Conservation (phyloP, 2,797 vertebrate species). For the Notoglanidium macrostoma region DNA sequence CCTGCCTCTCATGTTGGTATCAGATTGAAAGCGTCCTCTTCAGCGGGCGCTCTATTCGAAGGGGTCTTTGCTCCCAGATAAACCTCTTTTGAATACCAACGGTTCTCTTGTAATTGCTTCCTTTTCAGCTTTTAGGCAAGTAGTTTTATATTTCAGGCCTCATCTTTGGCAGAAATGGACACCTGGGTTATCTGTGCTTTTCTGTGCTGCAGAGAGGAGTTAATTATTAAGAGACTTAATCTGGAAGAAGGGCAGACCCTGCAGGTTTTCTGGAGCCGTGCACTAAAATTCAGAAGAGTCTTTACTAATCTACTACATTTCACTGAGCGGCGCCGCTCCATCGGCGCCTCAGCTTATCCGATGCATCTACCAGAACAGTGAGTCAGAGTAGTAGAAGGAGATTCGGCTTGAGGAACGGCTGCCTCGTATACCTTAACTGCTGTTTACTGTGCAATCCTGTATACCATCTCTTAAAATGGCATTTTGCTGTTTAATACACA, state of each 20-base stretch:
- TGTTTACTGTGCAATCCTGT: no score
- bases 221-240: constrained; percentile 40
- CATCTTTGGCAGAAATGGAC: constrained; percentile 36
- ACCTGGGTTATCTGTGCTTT: constrained; percentile 38
- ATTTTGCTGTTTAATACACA: not conserved
- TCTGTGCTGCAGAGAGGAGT: constrained; percentile 21
- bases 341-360: not conserved
- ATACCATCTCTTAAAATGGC: not conserved
- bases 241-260: not conserved
- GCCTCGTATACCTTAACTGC: not conserved
- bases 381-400: not conserved
- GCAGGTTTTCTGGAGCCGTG: not conserved
- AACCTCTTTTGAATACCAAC: constrained; percentile 31
- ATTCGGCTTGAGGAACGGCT: not conserved
- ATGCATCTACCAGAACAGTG: not conserved
- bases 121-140: constrained; percentile 12
- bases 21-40: constrained; percentile 4
- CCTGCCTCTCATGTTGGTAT: not conserved
- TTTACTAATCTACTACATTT: constrained; percentile 15
- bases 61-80: constrained; percentile 16
- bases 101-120: constrained; percentile 27
- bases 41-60: not conserved
- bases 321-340: not conserved
- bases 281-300: not conserved
- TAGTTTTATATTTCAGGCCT: constrained; percentile 23